Evolutionary conservation across 2,888 invertebrate genomes (phyloP), one percentile per base, ranked within the genome.

Genomic region (Piscicola geometra): DNA sequence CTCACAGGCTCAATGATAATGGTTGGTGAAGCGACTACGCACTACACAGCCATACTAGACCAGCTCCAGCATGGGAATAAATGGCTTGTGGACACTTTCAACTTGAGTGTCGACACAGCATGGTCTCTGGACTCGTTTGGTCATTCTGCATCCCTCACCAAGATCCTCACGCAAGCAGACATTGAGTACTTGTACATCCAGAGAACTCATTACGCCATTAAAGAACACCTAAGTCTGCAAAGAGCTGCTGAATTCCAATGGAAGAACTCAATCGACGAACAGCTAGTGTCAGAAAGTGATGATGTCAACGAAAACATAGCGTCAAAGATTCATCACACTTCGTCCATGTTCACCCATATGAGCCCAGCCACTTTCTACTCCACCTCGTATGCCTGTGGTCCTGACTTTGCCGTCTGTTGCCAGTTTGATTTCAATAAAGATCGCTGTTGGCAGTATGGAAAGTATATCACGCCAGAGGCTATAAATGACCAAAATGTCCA

Each of bases 351-450:
- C 3, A 92, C 93, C 12, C 94, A 95, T 86, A 93, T 95, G 83
- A 91, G 93, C 84, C 96, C 96, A 0, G 94, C 93, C 82, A 93
- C 94, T 82, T 93, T 94, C 75, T 96, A 96, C 86, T 93, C 93
- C 15, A 95, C 95, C 78, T 93, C 93, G 81, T 92, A 93, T 82
- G 92, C 94, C 0, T 96, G 96, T 83, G 96, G 95, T 0, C 95
- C 95, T 0, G 93, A 94, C 87, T 93, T 93, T 0, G 91, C 92
- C 52, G 83, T 85, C 70, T 85, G 85, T 77, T 82, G 85, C 47
- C 81, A 82, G 76, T 85, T 83, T 78, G 85, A 86, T 76, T 85
- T 86, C 83, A 89, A 93, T 12, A 50, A 75, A 47, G 50, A 60
- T 30, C 77, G 77, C 41, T 79, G 79, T 75, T 79, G 78, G 78